A percentile compares a stretch with the other conserved stretches of the same genome.
These are phyloP conservation scores for Caenorhabditis plicata DNA, from an alignment of 2,888 invertebrate species.

Conservation along the genomic window DNA sequence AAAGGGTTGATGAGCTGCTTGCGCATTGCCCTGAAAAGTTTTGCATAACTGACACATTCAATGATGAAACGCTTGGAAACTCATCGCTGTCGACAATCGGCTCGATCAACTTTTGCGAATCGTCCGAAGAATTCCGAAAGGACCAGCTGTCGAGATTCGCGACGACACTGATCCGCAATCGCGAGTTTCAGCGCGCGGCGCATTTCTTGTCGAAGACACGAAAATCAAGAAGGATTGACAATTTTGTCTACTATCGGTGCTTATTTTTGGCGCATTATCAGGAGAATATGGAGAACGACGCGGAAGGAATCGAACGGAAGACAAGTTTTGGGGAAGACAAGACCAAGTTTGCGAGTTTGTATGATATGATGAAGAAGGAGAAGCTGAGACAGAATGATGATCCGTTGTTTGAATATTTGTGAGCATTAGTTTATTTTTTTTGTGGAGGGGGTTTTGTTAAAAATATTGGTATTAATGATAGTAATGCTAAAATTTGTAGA, in stretches of 20 bases:
- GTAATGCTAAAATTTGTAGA: not conserved
- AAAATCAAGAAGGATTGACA: slow-evolving; percentile 74
- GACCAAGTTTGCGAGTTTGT: not conserved
- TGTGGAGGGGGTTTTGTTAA: not conserved
- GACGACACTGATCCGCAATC: slow-evolving; percentile 11
- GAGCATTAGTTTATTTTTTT: slow-evolving; percentile 1
- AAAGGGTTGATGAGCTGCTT: slow-evolving; percentile 18
- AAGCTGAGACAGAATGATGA: slow-evolving; percentile 20
- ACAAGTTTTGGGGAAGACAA: slow-evolving; percentile 19
- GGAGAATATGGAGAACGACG: slow-evolving; percentile 42
- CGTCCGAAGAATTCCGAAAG: not conserved
- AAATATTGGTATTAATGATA: not conserved
- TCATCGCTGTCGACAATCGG: not conserved
- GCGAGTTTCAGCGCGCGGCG: slow-evolving; percentile 63
- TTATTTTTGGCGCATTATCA: slow-evolving; percentile 47
- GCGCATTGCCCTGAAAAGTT: slow-evolving; percentile 23
- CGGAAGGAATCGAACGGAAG: slow-evolving; percentile 44
- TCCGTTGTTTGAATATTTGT: slow-evolving; percentile 21
- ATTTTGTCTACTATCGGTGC: slow-evolving; percentile 72
- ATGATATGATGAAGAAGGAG: slow-evolving; percentile 26
- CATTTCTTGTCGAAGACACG: slow-evolving; percentile 70
- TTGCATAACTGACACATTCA: not conserved
- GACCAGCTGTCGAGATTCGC: slow-evolving; percentile 14
- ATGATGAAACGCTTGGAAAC: not conserved
- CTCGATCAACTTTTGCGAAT: not conserved